These are phyloP conservation scores for Cydia splendana DNA, from an alignment of 1,140 invertebrate species.

Conservation along the genomic window DNA sequence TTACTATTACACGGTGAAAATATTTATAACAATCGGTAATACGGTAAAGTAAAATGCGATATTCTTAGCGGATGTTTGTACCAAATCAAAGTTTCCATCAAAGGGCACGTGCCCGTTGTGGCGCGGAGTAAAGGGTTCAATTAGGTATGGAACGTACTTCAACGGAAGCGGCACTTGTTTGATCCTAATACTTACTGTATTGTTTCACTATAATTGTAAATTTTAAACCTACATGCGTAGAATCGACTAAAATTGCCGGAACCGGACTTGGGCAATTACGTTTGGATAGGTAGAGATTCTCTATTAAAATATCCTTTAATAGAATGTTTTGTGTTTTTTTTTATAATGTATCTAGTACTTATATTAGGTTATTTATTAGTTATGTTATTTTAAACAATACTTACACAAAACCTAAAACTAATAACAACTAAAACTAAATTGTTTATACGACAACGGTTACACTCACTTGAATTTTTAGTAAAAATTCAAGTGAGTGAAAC, in stretches of 20 bases:
- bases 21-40: not conserved
- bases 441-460: no score
- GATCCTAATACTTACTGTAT: slow-evolving; percentile 55
- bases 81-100: slow-evolving; percentile 47
- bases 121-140: slow-evolving; percentile 56
- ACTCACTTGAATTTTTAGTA: no score
- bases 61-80: slow-evolving; percentile 25
- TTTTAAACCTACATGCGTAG: not conserved
- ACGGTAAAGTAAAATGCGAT: slow-evolving; percentile 19
- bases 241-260: not conserved
- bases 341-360: not conserved
- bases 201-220: slow-evolving; percentile 46
- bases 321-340: no score
- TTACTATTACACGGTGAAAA: no score
- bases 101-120: slow-evolving; percentile 48
- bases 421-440: no score
- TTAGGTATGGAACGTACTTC: slow-evolving; percentile 60
- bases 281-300: no score
- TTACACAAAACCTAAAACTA: no score
- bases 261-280: not conserved
- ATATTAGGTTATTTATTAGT: no score
- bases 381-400: no score
- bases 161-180: slow-evolving; percentile 62
- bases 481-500: no score
- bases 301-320: no score